Evolutionary conservation across 2,888 invertebrate species (phyloP), one percentile per base, ranked within the genome.

Genomic region (Heteropelma amictum): DNA sequence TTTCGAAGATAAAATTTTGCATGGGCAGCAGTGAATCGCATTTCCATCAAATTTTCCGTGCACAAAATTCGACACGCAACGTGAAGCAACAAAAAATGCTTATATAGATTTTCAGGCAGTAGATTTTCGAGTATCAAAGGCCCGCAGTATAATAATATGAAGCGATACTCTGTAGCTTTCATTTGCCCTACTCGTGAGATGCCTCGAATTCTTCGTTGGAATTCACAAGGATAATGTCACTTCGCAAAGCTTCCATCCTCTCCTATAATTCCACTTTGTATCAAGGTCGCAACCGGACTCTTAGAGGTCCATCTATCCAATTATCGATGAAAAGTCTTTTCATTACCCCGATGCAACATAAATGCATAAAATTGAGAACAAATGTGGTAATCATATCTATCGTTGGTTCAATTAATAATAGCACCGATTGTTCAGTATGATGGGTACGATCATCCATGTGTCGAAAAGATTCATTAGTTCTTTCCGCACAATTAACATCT

Each of bases 91-190:
- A 82, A 42, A 74, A 82, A 84, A 68, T 83, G 80, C 4, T 78
- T 64, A 35, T 81, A 81, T 7, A 76, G 5, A 19, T 51, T 8
- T 21, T 35, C 38, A 4, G 68, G 42, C 1, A 81, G 26, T 38
- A 77, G 30, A 21, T 47, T 23, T 60, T 78, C 75, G 2, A 82
- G 61, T 8, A 81, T 67, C 23, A 82, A 61, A 4, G 82, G 79
- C 7, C 84, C 83, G 38, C 73, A 47, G 42, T 83, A 83, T 17
- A 82, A 35, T 7, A 81, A 33, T 40, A 83, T 77, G 7, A 78
- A 78, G 10, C 79, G 54, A 47, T 73, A 78, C 61, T 82, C 77
- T 5, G 81, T 81, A 5, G 81, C 80, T 68, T 82, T 82, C 74
- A 76, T 81, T 14, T 72, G 69, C 12, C 19, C 33, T 7, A 77